Conservation (phyloP, 2,888 invertebrate species). For the Baccha elongata region DNA sequence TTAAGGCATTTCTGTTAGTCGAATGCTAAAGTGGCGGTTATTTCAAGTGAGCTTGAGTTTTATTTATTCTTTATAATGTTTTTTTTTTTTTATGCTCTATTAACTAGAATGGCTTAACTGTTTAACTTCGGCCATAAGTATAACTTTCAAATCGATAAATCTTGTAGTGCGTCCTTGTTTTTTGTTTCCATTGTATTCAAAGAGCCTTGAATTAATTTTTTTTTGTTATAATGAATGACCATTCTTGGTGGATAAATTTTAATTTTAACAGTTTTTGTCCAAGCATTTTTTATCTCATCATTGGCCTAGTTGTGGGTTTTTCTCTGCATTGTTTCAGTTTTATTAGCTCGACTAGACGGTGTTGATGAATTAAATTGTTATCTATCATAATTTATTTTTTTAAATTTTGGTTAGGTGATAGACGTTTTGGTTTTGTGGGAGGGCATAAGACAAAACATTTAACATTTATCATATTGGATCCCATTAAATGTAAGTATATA, state of each 20-base stretch:
- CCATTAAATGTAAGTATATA: too few species aligned
- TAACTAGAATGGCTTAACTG: too few species aligned
- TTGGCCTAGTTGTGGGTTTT: slow-evolving; percentile 3
- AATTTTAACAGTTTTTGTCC: background rate
- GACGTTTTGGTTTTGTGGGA: background rate
- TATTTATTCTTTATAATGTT: background rate
- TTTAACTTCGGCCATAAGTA: too few species aligned
- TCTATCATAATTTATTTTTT: background rate
- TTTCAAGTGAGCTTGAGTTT: background rate
- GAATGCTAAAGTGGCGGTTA: background rate
- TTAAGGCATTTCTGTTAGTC: slow-evolving; percentile 5
- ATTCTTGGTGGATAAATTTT: background rate
- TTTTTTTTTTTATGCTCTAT: background rate
- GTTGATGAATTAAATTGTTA: slow-evolving; percentile 27
- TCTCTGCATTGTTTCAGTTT: background rate
- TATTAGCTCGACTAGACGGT: slow-evolving; percentile 15
- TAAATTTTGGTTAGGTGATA: background rate
- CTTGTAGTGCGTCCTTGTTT: background rate
- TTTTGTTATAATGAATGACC: background rate
- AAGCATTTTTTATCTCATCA: background rate
- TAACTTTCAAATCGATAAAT: slow-evolving; percentile 7
- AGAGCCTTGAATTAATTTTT: slow-evolving; percentile 15
- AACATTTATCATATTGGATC: too few species aligned
- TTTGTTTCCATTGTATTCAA: background rate
- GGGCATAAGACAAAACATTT: too few species aligned